Conservation (phyloP, 2,113 vertebrate species). For the Xiphorhynchus elegans region DNA sequence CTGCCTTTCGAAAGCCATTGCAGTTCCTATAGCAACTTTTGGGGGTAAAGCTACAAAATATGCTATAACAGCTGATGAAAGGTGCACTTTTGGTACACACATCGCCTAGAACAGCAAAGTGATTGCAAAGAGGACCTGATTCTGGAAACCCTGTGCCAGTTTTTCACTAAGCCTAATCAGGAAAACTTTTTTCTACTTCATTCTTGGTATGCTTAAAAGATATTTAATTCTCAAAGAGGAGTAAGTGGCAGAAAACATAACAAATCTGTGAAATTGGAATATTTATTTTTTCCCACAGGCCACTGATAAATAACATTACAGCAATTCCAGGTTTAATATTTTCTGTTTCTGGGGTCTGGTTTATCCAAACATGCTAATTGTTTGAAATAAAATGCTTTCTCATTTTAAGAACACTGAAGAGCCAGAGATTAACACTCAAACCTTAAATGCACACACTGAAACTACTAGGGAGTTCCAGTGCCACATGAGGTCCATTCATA, state of each 20-base stretch:
- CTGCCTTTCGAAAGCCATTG: neutral
- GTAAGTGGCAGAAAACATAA: neutral
- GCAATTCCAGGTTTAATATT: neutral
- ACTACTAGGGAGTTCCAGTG: neutral
- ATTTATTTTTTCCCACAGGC: neutral
- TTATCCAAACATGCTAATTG: neutral
- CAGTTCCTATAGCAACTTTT: neutral
- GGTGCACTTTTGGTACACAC: neutral
- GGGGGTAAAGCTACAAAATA: neutral
- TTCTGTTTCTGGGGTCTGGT: neutral
- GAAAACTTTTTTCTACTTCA: neutral
- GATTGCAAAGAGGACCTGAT: neutral
- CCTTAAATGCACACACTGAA: neutral
- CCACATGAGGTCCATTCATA: neutral
- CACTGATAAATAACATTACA: neutral
- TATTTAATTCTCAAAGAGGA: neutral
- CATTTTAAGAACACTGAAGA: neutral
- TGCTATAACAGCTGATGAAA: neutral
- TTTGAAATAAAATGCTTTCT: neutral
- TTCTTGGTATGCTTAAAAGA: neutral
- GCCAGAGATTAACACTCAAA: neutral
- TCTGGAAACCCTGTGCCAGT: neutral
- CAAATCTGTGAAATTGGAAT: neutral
- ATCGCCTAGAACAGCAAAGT: neutral
- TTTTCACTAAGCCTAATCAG: neutral